These are phyloP conservation scores for Liparis tanakae DNA, from an alignment of 2,797 vertebrate species.

Conservation along the genomic window DNA sequence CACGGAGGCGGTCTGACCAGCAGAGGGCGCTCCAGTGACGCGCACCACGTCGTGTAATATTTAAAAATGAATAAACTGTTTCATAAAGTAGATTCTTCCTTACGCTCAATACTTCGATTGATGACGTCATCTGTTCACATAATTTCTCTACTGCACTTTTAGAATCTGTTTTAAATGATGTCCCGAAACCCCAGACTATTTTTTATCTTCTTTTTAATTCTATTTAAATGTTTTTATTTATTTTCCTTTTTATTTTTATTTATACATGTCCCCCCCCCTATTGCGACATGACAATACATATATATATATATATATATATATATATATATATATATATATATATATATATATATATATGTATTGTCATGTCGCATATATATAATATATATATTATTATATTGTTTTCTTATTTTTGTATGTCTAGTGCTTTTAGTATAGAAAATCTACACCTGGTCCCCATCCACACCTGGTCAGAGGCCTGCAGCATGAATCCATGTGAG, in stretches of 20 bases:
- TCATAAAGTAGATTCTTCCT: not conserved
- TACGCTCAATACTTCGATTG: not conserved
- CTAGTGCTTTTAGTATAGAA: not conserved
- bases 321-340: not conserved
- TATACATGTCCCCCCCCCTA: too few relatives aligned
- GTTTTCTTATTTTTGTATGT: too few relatives aligned
- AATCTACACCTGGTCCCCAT: constrained; percentile 33
- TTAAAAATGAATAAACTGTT: not conserved
- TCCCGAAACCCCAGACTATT: not conserved
- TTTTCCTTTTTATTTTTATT: not conserved
- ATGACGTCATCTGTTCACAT: too few relatives aligned
- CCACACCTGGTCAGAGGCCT: not conserved
- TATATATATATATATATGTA: too few relatives aligned
- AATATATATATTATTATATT: too few relatives aligned
- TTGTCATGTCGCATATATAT: too few relatives aligned
- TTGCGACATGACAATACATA: not conserved
- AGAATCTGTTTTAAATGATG: too few relatives aligned
- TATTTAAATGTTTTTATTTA: not conserved
- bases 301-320: not conserved
- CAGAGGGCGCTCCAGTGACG: constrained; percentile 52
- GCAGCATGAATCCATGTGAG: constrained; percentile 9
- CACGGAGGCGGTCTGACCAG: not conserved
- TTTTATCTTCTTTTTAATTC: not conserved
- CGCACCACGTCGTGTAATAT: not conserved
- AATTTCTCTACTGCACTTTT: not conserved